phyloP scores from a whole-genome alignment of 2,113 vertebrate genomes.

The Larimichthys crocea region DNA sequence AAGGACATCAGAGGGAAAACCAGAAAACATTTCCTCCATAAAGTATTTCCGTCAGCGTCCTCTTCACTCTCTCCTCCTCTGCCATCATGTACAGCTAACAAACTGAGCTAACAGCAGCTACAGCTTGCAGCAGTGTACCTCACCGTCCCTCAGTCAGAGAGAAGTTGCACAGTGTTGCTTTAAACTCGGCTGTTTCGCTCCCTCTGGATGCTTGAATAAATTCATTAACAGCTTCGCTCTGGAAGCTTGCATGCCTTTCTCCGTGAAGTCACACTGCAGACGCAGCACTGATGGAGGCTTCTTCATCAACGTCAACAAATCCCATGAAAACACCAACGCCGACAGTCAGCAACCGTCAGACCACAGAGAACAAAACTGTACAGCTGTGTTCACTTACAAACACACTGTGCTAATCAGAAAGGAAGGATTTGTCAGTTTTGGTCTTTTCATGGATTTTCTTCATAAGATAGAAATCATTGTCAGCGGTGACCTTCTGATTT shows the following conservation, averaged over 20 bases:
- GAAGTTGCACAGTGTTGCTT: constrained; percentile 5
- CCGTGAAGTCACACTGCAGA: neutral
- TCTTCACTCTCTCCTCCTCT: too few relatives aligned
- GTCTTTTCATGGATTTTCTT: constrained; percentile 29
- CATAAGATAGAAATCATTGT: neutral
- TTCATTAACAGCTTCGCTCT: constrained; percentile 71
- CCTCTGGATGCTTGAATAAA: constrained; percentile 55
- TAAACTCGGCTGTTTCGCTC: constrained; percentile 41
- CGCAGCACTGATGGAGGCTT: too few relatives aligned
- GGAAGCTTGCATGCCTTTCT: constrained; percentile 62
- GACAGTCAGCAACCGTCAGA: neutral
- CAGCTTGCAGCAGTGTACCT: too few relatives aligned
- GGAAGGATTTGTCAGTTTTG: neutral
- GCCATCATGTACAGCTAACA: too few relatives aligned
- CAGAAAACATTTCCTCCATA: too few relatives aligned
- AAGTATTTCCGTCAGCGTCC: too few relatives aligned
- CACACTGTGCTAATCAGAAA: neutral
- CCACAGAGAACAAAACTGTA: too few relatives aligned
- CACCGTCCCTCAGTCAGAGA: too few relatives aligned
- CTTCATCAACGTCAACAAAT: constrained; percentile 9
- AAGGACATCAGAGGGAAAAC: too few relatives aligned
- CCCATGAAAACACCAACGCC: constrained; percentile 22
- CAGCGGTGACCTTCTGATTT: neutral
- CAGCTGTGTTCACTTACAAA: too few relatives aligned
- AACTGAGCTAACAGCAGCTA: too few relatives aligned